Conservation (phyloP, 2,113 vertebrate species). For the Arvicanthis niloticus region DNA sequence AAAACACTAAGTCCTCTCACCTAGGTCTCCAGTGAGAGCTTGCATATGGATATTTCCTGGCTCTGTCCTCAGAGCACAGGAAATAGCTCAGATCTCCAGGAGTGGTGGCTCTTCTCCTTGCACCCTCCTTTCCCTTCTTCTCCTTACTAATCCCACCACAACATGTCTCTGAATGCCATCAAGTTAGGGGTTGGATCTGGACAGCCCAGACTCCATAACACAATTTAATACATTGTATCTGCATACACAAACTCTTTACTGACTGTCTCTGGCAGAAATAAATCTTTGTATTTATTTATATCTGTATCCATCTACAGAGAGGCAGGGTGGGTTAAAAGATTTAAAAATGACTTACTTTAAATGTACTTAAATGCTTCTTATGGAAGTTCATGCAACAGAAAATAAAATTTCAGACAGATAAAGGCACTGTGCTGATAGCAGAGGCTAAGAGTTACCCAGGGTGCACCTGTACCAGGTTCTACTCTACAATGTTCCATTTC, state of each 20-base stretch:
- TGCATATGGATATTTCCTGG: background rate
- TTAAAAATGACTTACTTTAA: background rate
- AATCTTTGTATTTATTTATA: background rate
- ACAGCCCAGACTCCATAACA: background rate
- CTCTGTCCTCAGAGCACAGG: slow-evolving; percentile 3
- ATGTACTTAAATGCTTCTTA: background rate
- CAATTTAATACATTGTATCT: background rate
- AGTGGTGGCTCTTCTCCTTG: background rate
- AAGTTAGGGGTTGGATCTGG: background rate
- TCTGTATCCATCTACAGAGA: background rate
- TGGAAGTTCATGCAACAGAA: background rate
- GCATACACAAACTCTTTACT: background rate
- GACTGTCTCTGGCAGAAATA: background rate
- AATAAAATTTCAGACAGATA: background rate
- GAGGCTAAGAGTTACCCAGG: background rate
- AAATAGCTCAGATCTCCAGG: background rate
- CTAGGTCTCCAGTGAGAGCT: background rate
- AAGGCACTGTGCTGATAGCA: background rate
- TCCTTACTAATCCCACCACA: background rate
- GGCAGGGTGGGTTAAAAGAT: background rate
- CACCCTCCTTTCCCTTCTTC: background rate
- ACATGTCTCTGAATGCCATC: background rate
- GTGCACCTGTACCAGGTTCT: background rate
- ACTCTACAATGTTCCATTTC: background rate
- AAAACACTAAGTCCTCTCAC: background rate